These are phyloP conservation scores for Gastrophryne carolinensis DNA, from an alignment of 2,797 vertebrate species.

Conservation along the genomic window DNA sequence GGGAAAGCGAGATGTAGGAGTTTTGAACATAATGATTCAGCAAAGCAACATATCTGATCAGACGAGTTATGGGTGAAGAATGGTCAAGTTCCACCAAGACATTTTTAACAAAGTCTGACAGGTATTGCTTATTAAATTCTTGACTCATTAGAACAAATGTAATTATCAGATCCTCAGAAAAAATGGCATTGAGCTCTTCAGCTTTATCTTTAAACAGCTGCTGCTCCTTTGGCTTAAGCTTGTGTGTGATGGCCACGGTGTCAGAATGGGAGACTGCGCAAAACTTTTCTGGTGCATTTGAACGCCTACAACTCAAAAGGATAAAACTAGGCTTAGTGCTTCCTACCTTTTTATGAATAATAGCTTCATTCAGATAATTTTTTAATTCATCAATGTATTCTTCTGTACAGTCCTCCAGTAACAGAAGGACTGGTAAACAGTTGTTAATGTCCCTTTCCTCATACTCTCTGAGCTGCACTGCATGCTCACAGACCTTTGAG, in stretches of 20 bases:
- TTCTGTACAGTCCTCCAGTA: conserved; percentile 76
- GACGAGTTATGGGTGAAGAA: conserved; percentile 60
- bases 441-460: conserved; percentile 71
- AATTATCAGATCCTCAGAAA: conserved; percentile 68
- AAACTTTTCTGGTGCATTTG: conserved; percentile 69
- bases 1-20: conserved; percentile 78
- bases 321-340: conserved; percentile 70
- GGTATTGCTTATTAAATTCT: conserved; percentile 66
- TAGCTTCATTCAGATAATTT: conserved; percentile 65
- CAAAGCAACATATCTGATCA: conserved; percentile 77
- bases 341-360: conserved; percentile 63
- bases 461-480: conserved; percentile 73
- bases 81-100: conserved; percentile 71
- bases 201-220: conserved; percentile 69
- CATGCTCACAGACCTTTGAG: conserved; percentile 68
- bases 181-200: conserved; percentile 61
- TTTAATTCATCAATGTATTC: conserved; percentile 75
- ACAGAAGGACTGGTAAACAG: conserved; percentile 74
- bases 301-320: conserved; percentile 75
- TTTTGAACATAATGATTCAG: conserved; percentile 79
- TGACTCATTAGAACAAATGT: conserved; percentile 82
- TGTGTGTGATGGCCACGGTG: conserved; percentile 79
- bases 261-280: conserved; percentile 69
- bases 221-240: conserved; percentile 72
- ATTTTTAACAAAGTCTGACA: conserved; percentile 70